These are phyloP conservation scores for Digitonthophagus gazella DNA, from an alignment of 2,888 invertebrate species.

Conservation along the genomic window DNA sequence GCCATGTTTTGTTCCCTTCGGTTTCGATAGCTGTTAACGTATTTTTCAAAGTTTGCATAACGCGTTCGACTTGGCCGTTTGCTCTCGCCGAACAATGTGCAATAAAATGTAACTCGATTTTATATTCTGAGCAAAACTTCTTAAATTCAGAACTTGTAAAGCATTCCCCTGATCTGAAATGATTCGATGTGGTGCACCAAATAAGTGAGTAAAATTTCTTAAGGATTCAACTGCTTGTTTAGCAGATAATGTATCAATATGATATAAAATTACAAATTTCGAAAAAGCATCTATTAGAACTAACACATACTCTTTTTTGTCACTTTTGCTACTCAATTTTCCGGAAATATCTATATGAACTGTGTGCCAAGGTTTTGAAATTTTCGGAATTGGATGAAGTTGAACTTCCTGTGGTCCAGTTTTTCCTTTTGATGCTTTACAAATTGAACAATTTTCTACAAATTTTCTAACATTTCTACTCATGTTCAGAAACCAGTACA, in stretches of 20 bases:
- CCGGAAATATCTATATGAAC: background rate
- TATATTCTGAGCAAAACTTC: slow-evolving; percentile 1
- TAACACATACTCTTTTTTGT: background rate
- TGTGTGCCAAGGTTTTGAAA: background rate
- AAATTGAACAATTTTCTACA: background rate
- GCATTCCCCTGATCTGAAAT: slow-evolving; percentile 1
- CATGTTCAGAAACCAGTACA: background rate
- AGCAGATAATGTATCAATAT: background rate
- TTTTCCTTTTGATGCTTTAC: background rate
- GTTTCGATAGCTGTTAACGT: slow-evolving; percentile 10
- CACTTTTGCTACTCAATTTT: background rate
- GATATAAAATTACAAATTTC: background rate
- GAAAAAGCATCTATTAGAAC: background rate
- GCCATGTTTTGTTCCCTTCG: slow-evolving; percentile 11
- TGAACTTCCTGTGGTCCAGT: background rate
- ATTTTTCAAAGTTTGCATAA: slow-evolving; percentile 20
- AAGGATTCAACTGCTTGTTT: slow-evolving; percentile 3
- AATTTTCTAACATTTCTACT: background rate
- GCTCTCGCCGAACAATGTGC: slow-evolving; percentile 10
- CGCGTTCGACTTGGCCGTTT: slow-evolving; percentile 19
- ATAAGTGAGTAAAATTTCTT: background rate
- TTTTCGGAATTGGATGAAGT: background rate
- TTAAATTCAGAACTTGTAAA: slow-evolving; percentile 8
- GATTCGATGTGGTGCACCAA: background rate
- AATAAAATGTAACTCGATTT: slow-evolving; percentile 19